Evolutionary conservation across 2,113 vertebrate species (phyloP), one percentile per base, ranked within the genome.

Genomic region (Macrotis lagotis): DNA sequence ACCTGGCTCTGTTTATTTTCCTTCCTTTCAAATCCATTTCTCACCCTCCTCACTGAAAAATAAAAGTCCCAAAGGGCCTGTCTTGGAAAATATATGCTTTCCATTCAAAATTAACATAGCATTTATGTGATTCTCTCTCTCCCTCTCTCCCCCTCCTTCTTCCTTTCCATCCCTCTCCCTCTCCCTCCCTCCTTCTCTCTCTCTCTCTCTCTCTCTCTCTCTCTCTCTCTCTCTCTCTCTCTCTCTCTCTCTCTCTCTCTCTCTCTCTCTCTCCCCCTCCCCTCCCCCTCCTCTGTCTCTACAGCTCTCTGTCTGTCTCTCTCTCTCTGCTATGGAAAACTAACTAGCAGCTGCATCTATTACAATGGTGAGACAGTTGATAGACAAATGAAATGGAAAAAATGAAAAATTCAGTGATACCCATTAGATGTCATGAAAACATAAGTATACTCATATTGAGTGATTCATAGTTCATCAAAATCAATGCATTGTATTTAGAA

Each of bases 41-140:
- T 97, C 90, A 96, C 89, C 90, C 53, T 97, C 93, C 94, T 97
- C 88, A 91, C 95, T 97, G 83, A 95, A 95, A 97, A 97, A 91
- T 91, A 47, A 93, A 97, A 90, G 52, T 95, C 97, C 96, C 66
- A 52, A 51, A 94, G 95, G 94, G 95, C 50, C 50, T 95, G 92
- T 96, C 83, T 50, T 91, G 90, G 37, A 55, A 90, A 94, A 92
- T 93, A 97, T 93, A 96, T 97, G 95, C 89, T 97, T 96, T 95
- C 92, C 59, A 92, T 97, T 97, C 91, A 96, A 96, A 96, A 96
- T 95, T 96, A 97, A 93, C 48, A 91, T 50, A 93, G 59, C 91
- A 89, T 50, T 95, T 94, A 91, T 95, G 59, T 95, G 93, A 94
- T 24, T 97, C 94, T 93, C 31, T 66, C 59, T 37, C 31, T n/a